Evolutionary conservation across 2,888 invertebrate species (phyloP), one percentile per base, ranked within the genome.

Genomic region (Tenthredo livida): DNA sequence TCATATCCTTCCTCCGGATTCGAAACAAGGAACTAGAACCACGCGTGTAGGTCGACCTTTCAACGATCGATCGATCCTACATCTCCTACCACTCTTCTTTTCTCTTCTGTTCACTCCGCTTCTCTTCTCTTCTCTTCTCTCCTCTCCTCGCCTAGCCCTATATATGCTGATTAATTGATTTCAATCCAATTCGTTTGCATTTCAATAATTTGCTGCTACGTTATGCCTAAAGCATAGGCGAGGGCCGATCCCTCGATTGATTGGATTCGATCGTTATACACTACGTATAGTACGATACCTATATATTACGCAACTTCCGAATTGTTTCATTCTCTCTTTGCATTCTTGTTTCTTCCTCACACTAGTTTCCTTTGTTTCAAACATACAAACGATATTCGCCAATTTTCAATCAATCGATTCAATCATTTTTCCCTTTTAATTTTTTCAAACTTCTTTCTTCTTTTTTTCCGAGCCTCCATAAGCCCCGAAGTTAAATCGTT

Each of bases 1-100:
- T 84, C 84, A 84, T 78, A 67, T 84, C 84, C 84, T 84, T 84
- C 84, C 84, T 84, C 54, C 65, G 84, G 77, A 84, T 84, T 61
- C 61, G 77, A 65, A 67, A 61, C 54, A 29, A 33, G 77, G 29
- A 50, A 21, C 21, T 15, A 50, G 50, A 47, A 77, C 47, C 33
- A 67, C 67, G 67, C 33, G 67, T 67, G 77, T 25, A 40, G 43
- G 77, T 77, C 77, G 77, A 77, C 77, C 77, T 77, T 77, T 77
- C 25, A 54, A 73, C 73, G 73, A 75, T 75, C 54, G 33, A 67
- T 67, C 33, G 75, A 75, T 75, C 77, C 25, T 50, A 77, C 77
- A 47, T 77, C 25, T 73, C 43, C n/a, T n/a, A 6, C 33, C 33
- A 4, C 67, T 15, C 29, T 61, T 0, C 61, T 15, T 15, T 67